A percentile compares a stretch with the other conserved stretches of the same genome.
These are phyloP conservation scores for Phthorimaea operculella DNA, from an alignment of 1,140 invertebrate genomes.

Conservation along the genomic window DNA sequence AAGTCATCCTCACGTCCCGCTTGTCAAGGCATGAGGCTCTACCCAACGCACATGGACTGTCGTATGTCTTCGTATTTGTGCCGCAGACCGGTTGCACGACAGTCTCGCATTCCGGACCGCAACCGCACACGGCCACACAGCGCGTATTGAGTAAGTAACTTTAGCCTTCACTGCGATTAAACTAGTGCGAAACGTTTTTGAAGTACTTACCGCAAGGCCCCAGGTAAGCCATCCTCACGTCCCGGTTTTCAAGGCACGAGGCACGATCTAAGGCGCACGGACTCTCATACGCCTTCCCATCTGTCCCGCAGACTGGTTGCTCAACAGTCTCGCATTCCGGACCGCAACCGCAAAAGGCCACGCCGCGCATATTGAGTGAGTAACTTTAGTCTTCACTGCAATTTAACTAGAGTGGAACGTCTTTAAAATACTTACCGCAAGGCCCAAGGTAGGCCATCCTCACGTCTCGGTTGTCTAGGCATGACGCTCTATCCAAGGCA, in stretches of 20 bases:
- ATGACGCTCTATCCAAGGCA: conserved; percentile 77
- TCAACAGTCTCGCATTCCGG: conserved; percentile 83
- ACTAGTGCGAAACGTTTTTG: too few relatives aligned
- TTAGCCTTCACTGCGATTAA: too few relatives aligned
- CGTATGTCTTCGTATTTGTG: conserved; percentile 82
- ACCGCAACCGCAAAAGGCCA: conserved; percentile 85
- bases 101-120: conserved; percentile 83
- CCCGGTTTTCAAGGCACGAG: conserved; percentile 77
- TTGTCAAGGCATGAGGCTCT: conserved; percentile 79
- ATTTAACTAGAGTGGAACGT: too few relatives aligned
- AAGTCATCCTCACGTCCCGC: conserved; percentile 74
- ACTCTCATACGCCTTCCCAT: conserved; percentile 84
- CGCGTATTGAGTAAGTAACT: conserved; percentile 84
- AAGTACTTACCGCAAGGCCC: conserved; percentile 82
- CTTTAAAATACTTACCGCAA: conserved; percentile 86
- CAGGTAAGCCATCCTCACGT: conserved; percentile 77
- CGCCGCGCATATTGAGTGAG: conserved; percentile 84
- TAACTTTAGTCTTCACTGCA: too few relatives aligned
- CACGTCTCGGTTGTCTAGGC: conserved; percentile 75
- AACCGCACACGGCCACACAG: conserved; percentile 85
- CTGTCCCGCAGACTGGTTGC: conserved; percentile 83
- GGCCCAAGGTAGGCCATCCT: conserved; percentile 79
- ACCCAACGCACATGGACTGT: conserved; percentile 81
- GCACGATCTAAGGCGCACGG: conserved; percentile 79
- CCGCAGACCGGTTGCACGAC: conserved; percentile 86